Percentiles rank a stretch among this genome's conserved stretches.
These are phyloP conservation scores for Orycteropus afer DNA, from an alignment of 2,113 vertebrate species.

Conservation along the genomic window DNA sequence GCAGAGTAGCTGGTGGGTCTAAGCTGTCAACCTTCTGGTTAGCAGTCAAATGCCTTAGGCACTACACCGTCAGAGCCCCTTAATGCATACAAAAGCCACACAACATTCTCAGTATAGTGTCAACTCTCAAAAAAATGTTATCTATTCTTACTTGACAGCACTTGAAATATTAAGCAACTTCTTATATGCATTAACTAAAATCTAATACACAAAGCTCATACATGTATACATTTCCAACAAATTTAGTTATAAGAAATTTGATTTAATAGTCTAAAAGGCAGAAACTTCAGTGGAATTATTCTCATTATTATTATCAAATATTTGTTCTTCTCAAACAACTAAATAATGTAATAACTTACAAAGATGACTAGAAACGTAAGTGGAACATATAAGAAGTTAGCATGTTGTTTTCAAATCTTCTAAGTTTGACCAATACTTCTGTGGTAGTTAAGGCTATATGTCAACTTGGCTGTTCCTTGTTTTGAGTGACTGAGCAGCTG, in stretches of 20 bases:
- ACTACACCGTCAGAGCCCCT: no score
- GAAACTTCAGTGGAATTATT: background rate
- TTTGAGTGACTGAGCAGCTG: no score
- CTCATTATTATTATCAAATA: background rate
- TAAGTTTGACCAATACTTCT: background rate
- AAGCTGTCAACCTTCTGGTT: no score
- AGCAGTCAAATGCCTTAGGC: no score
- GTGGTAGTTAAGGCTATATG: no score
- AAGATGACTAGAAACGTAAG: background rate
- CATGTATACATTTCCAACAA: background rate
- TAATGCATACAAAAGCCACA: background rate
- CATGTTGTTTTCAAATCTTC: slow-evolving; percentile 9
- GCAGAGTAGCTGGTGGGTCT: no score
- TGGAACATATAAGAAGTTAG: background rate
- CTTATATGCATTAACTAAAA: background rate
- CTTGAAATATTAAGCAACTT: background rate
- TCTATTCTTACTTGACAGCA: background rate
- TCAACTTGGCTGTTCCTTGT: no score
- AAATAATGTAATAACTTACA: background rate
- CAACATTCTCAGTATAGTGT: background rate
- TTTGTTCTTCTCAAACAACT: background rate
- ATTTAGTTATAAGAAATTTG: background rate
- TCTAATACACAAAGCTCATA: background rate
- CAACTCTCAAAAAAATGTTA: background rate
- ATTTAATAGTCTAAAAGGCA: background rate